Conservation (phyloP, 1,140 invertebrate genomes). For the Caligus rogercresseyi region DNA sequence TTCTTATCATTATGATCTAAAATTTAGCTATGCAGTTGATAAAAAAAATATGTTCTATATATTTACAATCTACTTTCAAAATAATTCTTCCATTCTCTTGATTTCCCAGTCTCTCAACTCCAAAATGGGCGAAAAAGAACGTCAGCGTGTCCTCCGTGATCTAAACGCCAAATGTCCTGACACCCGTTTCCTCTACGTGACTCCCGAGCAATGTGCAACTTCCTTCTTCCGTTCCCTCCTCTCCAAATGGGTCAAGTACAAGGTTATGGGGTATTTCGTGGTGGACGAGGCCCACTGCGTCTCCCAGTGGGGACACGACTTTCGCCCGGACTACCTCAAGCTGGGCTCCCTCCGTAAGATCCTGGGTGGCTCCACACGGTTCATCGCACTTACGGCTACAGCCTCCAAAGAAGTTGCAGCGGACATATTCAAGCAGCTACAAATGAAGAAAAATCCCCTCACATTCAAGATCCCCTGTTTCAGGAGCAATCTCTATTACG, state of each 20-base stretch:
- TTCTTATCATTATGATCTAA: no score
- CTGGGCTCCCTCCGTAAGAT: conserved; percentile 50
- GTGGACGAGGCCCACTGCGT: conserved; percentile 97
- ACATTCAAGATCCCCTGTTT: conserved; percentile 45
- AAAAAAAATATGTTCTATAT: no score
- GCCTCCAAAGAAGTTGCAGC: conserved; percentile 37
- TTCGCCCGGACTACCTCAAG: conserved; percentile 78
- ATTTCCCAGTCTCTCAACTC: conserved; percentile 10
- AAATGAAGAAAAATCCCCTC: conserved; percentile 34
- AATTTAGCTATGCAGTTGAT: no score
- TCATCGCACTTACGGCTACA: conserved; percentile 87
- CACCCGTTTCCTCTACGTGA: conserved; percentile 71
- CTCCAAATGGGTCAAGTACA: conserved; percentile 32
- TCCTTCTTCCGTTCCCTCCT: conserved; percentile 24
- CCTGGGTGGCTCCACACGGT: conserved; percentile 49
- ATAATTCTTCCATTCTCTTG: background rate
- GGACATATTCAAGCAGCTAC: conserved; percentile 39
- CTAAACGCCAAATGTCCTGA: conserved; percentile 45
- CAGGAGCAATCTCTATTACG: conserved; percentile 47
- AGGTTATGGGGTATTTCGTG: conserved; percentile 40
- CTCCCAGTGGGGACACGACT: conserved; percentile 95
- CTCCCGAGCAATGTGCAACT: conserved; percentile 44
- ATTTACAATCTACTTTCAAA: no score
- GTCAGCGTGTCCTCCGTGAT: conserved; percentile 52
- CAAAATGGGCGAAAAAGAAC: conserved; percentile 32